Percentiles rank a stretch among this genome's conserved stretches.
Evolutionary conservation across 2,797 vertebrate species (phyloP).

Genomic region (Caiman crocodilus): DNA sequence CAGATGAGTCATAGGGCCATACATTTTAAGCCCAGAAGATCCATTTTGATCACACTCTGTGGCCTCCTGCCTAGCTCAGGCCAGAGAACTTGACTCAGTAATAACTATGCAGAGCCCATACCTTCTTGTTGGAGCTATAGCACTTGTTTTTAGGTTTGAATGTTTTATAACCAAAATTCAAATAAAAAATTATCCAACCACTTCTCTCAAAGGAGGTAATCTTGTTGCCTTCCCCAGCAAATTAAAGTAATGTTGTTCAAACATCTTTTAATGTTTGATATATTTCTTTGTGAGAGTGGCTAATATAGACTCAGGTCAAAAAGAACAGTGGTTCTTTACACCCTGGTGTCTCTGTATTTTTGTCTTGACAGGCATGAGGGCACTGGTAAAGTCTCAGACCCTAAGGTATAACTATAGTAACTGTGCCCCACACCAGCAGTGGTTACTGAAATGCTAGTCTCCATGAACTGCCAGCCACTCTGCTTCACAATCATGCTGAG

Average conservation of each 20-base stretch:
- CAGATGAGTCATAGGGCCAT: background rate
- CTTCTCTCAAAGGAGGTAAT: background rate
- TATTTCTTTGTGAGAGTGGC: background rate
- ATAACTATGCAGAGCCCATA: background rate
- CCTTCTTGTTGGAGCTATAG: background rate
- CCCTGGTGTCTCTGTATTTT: background rate
- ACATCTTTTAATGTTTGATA: background rate
- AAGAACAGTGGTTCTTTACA: background rate
- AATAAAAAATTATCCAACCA: background rate
- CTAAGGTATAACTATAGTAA: background rate
- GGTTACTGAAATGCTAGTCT: background rate
- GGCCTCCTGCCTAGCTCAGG: background rate
- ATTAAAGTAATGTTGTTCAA: background rate
- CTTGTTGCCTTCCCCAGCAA: background rate
- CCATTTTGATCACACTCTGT: background rate
- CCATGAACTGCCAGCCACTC: rapidly evolving
- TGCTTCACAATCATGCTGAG: background rate
- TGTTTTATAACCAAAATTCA: background rate
- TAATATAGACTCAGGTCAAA: background rate
- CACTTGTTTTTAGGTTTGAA: background rate
- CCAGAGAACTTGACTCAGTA: background rate
- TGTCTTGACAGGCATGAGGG: background rate
- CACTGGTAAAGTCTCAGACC: background rate
- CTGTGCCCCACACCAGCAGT: background rate
- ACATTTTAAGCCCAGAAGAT: background rate